phyloP scores from a whole-genome alignment of 2,113 vertebrate species.

The Edolisoma coerulescens region DNA sequence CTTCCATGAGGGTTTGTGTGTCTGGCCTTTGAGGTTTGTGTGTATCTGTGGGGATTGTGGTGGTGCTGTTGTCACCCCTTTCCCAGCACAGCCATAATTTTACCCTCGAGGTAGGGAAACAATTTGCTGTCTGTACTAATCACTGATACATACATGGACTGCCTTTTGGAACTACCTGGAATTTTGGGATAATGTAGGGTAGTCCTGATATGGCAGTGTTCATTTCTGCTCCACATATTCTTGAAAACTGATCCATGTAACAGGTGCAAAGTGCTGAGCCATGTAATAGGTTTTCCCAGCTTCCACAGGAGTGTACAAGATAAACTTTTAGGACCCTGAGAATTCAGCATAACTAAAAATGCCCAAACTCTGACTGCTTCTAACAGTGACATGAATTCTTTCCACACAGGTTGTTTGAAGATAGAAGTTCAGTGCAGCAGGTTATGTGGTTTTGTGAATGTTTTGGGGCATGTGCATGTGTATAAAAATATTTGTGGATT shows the following conservation, averaged over 20 bases:
- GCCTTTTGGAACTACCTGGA: not conserved
- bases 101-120: not conserved
- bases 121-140: not conserved
- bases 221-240: not conserved
- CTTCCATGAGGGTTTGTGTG: not conserved
- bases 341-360: not conserved
- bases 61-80: not conserved
- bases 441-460: not conserved
- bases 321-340: not conserved
- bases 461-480: not conserved
- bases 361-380: not conserved
- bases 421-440: not conserved
- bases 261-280: not conserved
- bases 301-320: not conserved
- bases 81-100: not conserved
- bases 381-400: not conserved
- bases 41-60: not conserved
- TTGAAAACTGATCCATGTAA: not conserved
- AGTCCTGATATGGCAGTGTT: not conserved
- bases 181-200: not conserved
- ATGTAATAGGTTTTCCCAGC: not conserved
- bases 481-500: not conserved
- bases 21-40: not conserved
- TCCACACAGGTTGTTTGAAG: not conserved
- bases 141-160: not conserved